phyloP scores from a whole-genome alignment of 2,888 invertebrate genomes.

The Aspidapion aeneum region DNA sequence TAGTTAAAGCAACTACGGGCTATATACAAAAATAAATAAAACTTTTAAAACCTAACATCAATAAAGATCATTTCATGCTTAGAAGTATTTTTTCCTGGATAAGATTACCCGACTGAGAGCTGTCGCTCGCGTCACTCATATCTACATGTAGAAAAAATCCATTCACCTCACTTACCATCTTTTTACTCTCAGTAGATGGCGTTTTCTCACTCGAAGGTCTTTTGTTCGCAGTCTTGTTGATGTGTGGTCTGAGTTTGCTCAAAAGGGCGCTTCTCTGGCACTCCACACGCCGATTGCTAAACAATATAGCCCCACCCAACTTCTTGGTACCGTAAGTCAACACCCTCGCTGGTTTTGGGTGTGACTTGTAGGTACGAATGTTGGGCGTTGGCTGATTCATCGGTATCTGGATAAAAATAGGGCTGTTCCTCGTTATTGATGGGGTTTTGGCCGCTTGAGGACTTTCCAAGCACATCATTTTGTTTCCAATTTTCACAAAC shows the following conservation, averaged over 20 bases:
- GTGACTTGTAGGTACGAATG: slow-evolving; percentile 49
- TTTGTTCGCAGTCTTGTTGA: slow-evolving; percentile 34
- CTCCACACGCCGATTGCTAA: slow-evolving; percentile 48
- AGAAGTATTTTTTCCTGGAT: slow-evolving; percentile 39
- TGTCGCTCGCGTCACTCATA: slow-evolving; percentile 38
- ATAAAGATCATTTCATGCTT: slow-evolving; percentile 37
- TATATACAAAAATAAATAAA: not conserved
- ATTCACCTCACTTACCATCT: slow-evolving; percentile 38
- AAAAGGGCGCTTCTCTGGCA: slow-evolving; percentile 43
- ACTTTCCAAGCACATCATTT: slow-evolving; percentile 37
- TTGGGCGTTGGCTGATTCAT: slow-evolving; percentile 31
- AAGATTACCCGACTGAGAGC: slow-evolving; percentile 35
- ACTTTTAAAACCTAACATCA: slow-evolving; percentile 18
- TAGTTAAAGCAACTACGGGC: not conserved
- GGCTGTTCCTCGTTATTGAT: slow-evolving; percentile 32
- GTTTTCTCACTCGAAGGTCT: slow-evolving; percentile 37
- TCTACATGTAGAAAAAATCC: slow-evolving; percentile 42
- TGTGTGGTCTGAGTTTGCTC: slow-evolving; percentile 36
- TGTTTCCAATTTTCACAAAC: slow-evolving; percentile 39
- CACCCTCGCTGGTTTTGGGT: slow-evolving; percentile 58
- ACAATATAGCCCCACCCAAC: slow-evolving; percentile 55
- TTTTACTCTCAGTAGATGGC: slow-evolving; percentile 38
- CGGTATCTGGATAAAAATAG: slow-evolving; percentile 39
- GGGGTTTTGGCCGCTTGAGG: slow-evolving; percentile 37
- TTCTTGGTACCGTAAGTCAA: slow-evolving; percentile 57